Conservation (phyloP, 2,113 vertebrate genomes). For the Rostratula benghalensis region DNA sequence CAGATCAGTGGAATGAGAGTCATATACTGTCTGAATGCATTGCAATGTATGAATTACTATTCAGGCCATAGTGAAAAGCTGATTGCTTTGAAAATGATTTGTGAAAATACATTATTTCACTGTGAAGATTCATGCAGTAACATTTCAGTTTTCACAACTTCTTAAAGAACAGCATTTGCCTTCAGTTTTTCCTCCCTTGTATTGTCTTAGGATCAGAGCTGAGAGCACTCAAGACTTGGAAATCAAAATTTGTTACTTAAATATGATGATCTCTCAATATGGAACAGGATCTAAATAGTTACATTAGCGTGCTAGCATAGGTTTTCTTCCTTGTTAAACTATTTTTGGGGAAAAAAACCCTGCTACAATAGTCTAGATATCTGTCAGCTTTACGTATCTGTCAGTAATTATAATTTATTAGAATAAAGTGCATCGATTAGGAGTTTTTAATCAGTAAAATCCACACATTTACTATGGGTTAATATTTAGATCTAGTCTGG, state of each 20-base stretch:
- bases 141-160: neutral
- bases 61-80: neutral
- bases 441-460: conserved; percentile 61
- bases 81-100: neutral
- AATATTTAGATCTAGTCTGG: conserved; percentile 57
- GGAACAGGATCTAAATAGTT: neutral
- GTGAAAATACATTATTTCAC: neutral
- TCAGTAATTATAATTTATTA: conserved; percentile 48
- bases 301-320: neutral
- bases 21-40: neutral
- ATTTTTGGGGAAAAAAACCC: neutral
- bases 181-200: neutral
- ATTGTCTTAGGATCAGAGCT: neutral
- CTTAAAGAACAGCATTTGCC: neutral
- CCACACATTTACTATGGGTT: conserved; percentile 55
- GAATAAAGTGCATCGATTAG: conserved; percentile 65
- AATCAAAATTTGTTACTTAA: neutral
- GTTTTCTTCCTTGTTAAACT: neutral
- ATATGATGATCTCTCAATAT: neutral
- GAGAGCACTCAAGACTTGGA: neutral
- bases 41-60: neutral
- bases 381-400: neutral
- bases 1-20: neutral
- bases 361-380: neutral
- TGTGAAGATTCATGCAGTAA: neutral